Conservation (phyloP, 2,113 vertebrate species). For the Proteles cristata region DNA sequence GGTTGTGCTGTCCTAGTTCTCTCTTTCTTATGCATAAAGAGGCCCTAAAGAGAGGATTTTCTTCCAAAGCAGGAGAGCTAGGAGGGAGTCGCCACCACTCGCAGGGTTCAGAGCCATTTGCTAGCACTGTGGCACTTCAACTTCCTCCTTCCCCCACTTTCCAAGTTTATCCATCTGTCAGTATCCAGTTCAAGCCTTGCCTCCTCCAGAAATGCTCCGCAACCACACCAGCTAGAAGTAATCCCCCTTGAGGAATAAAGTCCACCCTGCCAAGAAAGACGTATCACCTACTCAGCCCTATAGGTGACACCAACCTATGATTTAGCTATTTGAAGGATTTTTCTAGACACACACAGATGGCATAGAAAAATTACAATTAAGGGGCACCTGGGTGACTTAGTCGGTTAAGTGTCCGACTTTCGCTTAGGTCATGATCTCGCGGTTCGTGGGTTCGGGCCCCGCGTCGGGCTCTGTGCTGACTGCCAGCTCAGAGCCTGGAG, state of each 20-base stretch:
- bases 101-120: neutral
- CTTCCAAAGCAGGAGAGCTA: neutral
- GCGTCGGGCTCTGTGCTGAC: no score
- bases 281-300: neutral
- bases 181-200: neutral
- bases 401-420: no score
- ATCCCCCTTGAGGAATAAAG: neutral
- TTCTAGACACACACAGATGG: neutral
- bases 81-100: neutral
- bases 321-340: neutral
- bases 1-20: neutral
- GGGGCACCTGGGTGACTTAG: no score
- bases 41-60: neutral
- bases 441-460: no score
- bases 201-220: conserved; percentile 17
- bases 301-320: neutral
- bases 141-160: neutral
- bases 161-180: neutral
- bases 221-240: neutral
- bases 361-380: neutral
- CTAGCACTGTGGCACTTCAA: neutral
- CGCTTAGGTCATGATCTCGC: no score
- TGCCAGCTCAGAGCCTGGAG: no score
- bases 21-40: neutral
- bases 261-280: neutral